Conservation (phyloP, 2,113 vertebrate species). For the Tapirus terrestris region DNA sequence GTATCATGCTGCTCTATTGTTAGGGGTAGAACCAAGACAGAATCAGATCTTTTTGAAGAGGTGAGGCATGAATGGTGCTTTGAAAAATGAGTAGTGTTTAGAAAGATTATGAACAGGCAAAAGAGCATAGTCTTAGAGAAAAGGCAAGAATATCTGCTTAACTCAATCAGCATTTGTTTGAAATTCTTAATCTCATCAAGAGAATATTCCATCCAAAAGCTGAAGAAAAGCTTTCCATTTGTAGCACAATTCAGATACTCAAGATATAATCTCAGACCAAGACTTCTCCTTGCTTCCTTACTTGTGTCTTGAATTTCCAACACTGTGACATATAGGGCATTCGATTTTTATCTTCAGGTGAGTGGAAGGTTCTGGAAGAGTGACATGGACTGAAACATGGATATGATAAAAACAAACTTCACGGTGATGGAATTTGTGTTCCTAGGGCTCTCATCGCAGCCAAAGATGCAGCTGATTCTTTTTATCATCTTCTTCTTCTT, state of each 20-base stretch:
- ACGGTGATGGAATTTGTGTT: conserved; percentile 81
- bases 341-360: not conserved
- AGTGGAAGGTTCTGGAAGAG: not conserved
- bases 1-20: not conserved
- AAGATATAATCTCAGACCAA: not conserved
- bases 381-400: not conserved
- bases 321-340: not conserved
- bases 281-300: not conserved
- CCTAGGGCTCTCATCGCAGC: conserved; percentile 80
- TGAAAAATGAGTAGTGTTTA: not conserved
- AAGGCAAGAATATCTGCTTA: not conserved
- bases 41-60: not conserved
- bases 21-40: not conserved
- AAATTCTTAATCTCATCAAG: not conserved
- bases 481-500: conserved; percentile 77
- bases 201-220: not conserved
- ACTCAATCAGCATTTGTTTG: not conserved
- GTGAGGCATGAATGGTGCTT: not conserved
- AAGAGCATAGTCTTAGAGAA: not conserved
- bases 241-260: not conserved
- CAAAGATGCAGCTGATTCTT: conserved; percentile 66
- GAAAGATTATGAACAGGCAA: not conserved
- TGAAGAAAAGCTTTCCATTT: not conserved
- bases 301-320: not conserved
- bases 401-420: conserved; percentile 52